Evolutionary conservation across 2,888 invertebrate species (phyloP).

Genomic region (Cartodere bifasciata): DNA sequence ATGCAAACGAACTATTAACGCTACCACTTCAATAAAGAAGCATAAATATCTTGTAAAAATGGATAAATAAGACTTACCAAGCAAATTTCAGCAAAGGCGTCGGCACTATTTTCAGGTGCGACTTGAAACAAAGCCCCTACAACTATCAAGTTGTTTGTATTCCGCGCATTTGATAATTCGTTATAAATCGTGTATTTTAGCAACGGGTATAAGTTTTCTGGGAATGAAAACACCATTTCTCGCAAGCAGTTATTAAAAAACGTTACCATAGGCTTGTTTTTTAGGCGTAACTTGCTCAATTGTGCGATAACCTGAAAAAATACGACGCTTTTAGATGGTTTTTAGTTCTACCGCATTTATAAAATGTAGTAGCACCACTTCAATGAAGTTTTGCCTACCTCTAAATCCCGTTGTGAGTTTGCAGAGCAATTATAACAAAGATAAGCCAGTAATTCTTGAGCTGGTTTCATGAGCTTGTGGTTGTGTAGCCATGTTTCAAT

Average conservation of each 20-base stretch:
- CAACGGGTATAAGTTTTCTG: constrained; percentile 71
- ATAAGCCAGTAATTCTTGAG: constrained; percentile 82
- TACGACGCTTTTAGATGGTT: no score
- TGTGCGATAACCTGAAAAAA: constrained; percentile 69
- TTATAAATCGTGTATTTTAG: constrained; percentile 90
- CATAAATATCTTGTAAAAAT: constrained; percentile 1
- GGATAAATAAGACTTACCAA: constrained; percentile 34
- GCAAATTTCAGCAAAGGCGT: constrained; percentile 72
- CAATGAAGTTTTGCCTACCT: no score
- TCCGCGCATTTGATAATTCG: constrained; percentile 81
- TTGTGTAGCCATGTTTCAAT: constrained; percentile 93
- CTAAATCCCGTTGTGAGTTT: constrained; percentile 49
- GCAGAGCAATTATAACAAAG: constrained; percentile 82
- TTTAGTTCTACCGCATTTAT: no score
- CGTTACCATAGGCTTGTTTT: constrained; percentile 84
- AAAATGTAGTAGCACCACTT: no score
- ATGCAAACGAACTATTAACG: no score
- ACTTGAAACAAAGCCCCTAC: constrained; percentile 80
- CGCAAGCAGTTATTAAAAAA: constrained; percentile 79
- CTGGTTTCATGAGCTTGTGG: constrained; percentile 83
- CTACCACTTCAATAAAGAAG: not conserved
- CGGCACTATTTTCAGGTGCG: constrained; percentile 68
- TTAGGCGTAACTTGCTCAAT: constrained; percentile 79
- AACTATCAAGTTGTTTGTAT: constrained; percentile 91
- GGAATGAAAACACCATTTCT: constrained; percentile 76